These are phyloP conservation scores for Axea sp. DNA, from an alignment of 2,888 invertebrate species.

Conservation along the genomic window DNA sequence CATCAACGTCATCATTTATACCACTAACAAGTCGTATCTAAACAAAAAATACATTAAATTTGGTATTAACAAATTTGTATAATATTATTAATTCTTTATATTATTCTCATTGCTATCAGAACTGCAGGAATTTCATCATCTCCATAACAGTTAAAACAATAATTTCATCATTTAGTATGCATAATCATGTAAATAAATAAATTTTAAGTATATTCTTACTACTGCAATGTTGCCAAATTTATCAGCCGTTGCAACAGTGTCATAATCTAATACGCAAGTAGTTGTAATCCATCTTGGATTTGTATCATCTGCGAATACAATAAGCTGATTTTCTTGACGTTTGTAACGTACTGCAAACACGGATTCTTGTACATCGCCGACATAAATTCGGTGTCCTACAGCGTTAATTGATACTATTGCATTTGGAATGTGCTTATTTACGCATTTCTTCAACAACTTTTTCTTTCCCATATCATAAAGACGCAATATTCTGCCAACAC, in stretches of 20 bases:
- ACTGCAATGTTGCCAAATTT: constrained; percentile 98
- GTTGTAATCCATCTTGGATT: constrained; percentile 98
- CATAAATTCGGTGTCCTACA: constrained; percentile 96
- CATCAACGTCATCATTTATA: constrained; percentile 98
- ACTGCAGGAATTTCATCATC: constrained; percentile 45
- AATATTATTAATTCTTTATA: constrained; percentile 4
- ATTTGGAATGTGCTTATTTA: constrained; percentile 98
- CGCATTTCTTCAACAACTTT: constrained; percentile 97
- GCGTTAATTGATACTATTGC: constrained; percentile 95
- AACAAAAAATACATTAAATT: too few relatives aligned
- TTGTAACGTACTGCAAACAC: constrained; percentile 97
- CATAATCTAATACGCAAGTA: constrained; percentile 95
- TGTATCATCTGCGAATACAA: constrained; percentile 99
- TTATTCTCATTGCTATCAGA: constrained; percentile 9
- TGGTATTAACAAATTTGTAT: too few relatives aligned
- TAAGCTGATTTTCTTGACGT: constrained; percentile 96
- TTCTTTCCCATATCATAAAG: constrained; percentile 98
- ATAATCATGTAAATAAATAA: not conserved
- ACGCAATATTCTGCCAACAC: constrained; percentile 94
- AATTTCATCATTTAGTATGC: constrained; percentile 21
- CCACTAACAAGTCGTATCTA: constrained; percentile 90
- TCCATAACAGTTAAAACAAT: constrained; percentile 6
- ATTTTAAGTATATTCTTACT: constrained; percentile 80
- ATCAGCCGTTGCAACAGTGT: constrained; percentile 97
- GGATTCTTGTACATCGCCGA: constrained; percentile 97